Evolutionary conservation across 2,888 invertebrate genomes (phyloP), one percentile per base, ranked within the genome.

Genomic region (Ornithoptera alexandrae): DNA sequence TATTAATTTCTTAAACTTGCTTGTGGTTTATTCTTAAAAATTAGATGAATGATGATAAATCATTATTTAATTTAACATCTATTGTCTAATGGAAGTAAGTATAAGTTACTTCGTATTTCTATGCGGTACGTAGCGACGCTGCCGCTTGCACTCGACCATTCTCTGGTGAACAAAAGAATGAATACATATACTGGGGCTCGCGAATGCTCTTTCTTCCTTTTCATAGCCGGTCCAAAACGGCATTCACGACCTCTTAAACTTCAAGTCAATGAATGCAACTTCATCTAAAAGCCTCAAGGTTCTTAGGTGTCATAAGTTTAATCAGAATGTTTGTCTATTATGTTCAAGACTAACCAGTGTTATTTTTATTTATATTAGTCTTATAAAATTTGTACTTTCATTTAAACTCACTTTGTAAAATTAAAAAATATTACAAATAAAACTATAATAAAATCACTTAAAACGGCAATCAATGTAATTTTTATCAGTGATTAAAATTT

Each of bases 141-240:
- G 74, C 73, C 70, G 77, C 70, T 73, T 75, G 78, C 82, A 78
- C 83, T 82, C 81, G 75, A 77, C 78, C 77, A 79, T 80, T 77
- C 79, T 78, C 77, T 73, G 69, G 58, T 72, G 81, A 85, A 90
- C 87, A 89, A 90, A 87, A 79, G 81, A 75, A 77, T 84, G 86
- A 82, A 86, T 82, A 82, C 79, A 80, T 77, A 77, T 77, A 81
- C 83, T 81, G 81, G 80, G 82, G 81, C 81, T 81, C 77, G 78
- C 80, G 75, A 79, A 83, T 56, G 81, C 79, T 77, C 83, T 84
- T 84, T 84, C 82, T 82, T 78, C 79, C 81, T 79, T 83, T 85
- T 85, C 79, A 84, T 78, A 77, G 75, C 78, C 75, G 80, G 82
- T 79, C 79, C 73, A 84, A 86, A 87, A 86, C 75, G 80, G 80